These are phyloP conservation scores for Drosophila recens DNA, from an alignment of 2,888 invertebrate species.

Conservation along the genomic window DNA sequence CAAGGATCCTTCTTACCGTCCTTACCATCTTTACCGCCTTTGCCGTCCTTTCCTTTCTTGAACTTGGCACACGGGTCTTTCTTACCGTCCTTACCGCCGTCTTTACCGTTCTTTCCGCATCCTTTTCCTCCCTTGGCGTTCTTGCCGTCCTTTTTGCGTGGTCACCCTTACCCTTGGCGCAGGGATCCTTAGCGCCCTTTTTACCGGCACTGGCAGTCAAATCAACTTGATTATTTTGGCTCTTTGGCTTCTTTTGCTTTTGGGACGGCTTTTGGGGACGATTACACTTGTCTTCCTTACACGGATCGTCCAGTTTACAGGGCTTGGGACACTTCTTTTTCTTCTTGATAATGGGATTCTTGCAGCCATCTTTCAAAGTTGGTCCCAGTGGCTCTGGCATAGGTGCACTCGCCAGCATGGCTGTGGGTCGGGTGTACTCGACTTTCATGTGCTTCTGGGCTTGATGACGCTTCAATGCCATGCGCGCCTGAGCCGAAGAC, in stretches of 20 bases:
- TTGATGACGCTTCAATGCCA: slow-evolving; percentile 51
- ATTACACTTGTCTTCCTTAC: slow-evolving; percentile 58
- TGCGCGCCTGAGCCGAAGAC: slow-evolving; percentile 21
- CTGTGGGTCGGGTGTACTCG: not conserved
- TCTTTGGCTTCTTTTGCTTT: slow-evolving; percentile 27
- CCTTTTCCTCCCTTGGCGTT: slow-evolving; percentile 7
- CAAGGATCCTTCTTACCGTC: slow-evolving; percentile 24
- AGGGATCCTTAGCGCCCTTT: slow-evolving; percentile 14
- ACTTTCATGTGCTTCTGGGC: slow-evolving; percentile 39
- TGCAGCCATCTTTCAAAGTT: slow-evolving; percentile 61
- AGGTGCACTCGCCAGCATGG: not conserved
- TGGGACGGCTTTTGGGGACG: slow-evolving; percentile 20
- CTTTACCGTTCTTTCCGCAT: slow-evolving; percentile 5
- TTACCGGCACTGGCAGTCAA: slow-evolving; percentile 35
- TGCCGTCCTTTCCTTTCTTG: slow-evolving; percentile 12
- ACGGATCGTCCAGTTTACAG: slow-evolving; percentile 63
- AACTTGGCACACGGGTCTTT: slow-evolving; percentile 29
- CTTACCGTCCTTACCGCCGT: slow-evolving; percentile 14
- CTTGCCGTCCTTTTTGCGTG: slow-evolving; percentile 6
- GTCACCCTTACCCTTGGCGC: slow-evolving; percentile 12
- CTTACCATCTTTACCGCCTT: slow-evolving; percentile 7
- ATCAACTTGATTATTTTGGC: not conserved
- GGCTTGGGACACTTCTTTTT: slow-evolving; percentile 69
- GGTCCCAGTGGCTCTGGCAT: slow-evolving; percentile 18
- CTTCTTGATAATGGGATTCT: slow-evolving; percentile 60